Evolutionary conservation across 2,797 vertebrate species (phyloP), one percentile per base, ranked within the genome.

Genomic region (Chaetodon trifasciatus): DNA sequence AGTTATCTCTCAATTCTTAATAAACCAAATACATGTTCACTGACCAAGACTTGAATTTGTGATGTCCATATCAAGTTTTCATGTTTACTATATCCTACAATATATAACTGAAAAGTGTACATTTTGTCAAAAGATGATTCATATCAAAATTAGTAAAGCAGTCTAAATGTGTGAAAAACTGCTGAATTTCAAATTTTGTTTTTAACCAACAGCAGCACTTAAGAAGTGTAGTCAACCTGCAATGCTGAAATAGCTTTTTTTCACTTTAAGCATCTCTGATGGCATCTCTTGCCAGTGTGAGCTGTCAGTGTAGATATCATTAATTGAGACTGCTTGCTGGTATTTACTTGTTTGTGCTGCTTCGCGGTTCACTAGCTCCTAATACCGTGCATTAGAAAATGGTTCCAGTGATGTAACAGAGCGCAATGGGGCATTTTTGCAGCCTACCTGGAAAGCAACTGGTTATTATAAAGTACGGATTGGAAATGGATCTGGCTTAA

Each of bases 321-420:
- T 89, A 84, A 87, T 82, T 86, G 79, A 84, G 80, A 64, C 68
- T 37, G 57, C 78, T 89, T 78, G 83, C 85, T 87, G 81, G 53
- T 85, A 77, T 89, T 86, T 88, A 83, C 83, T 84, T 83, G 78
- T 79, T 87, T 85, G 71, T 87, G 82, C 71, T 78, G 70, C 69
- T 79, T 77, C 53, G 1, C 3, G 23, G 71, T 85, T 85, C 75
- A 80, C 75, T 42, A 0, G 63, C 42, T 81, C 64, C 70, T 63
- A 83, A 85, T 75, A 37, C 62, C 28, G 46, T 70, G 79, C 73
- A 86, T 76, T 70, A 56, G 40, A 57, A 79, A 89, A 78, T 8
- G 24, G 44, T n/a, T 88, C 37, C 67, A 72, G 28, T 86, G 74
- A 88, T 82, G 81, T 66, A 87, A 83, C 28, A 70, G 60, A 57